Evolutionary conservation across 1,140 invertebrate species (phyloP), one percentile per base, ranked within the genome.

Genomic region (Lasioglossum albipes): DNA sequence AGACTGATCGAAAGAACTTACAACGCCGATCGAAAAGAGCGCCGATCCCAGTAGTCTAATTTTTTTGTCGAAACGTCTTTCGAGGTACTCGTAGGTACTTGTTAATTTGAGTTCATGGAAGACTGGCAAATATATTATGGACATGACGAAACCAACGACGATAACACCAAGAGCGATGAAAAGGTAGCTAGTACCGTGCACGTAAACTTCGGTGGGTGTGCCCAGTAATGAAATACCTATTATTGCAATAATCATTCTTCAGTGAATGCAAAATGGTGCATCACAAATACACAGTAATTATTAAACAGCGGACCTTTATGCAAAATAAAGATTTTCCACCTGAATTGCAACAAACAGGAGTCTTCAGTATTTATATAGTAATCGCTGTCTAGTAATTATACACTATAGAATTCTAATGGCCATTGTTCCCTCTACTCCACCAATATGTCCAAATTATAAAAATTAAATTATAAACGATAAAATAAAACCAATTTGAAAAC

Each of bases 1-100:
- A 41, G 52, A 65, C 7, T n/a, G 20, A 59, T 66, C 16, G 49
- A 36, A 68, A 7, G 9, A 68, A 94, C 94, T 95, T 92, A 96
- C 96, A 89, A 96, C 94, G 80, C 95, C 94, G 62, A 96, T 94
- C 22, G 95, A 95, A 84, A 97, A 97, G 45, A 97, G 92, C 2
- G 95, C 88, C 0, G 96, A 97, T n/a, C 96, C 96, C 85, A 97
- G 94, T 0, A 96, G 91, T 66, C 97, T 93, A 5, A 97, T 93
- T 41, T 94, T 95, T 80, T 95, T 95, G 87, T 97, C 94, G 85
- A 96, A 97, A 41, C 97, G 94, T 84, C 94, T 93, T 88, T 98
- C 96, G 79, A 98, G 93, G 89, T 98, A 98, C 95, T 98, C 96
- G 93, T 97, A 98, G 27, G 96, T 96, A 67, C 97, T 97, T 62